Conservation (phyloP, 2,113 vertebrate genomes). For the Cygnus buccinator region DNA sequence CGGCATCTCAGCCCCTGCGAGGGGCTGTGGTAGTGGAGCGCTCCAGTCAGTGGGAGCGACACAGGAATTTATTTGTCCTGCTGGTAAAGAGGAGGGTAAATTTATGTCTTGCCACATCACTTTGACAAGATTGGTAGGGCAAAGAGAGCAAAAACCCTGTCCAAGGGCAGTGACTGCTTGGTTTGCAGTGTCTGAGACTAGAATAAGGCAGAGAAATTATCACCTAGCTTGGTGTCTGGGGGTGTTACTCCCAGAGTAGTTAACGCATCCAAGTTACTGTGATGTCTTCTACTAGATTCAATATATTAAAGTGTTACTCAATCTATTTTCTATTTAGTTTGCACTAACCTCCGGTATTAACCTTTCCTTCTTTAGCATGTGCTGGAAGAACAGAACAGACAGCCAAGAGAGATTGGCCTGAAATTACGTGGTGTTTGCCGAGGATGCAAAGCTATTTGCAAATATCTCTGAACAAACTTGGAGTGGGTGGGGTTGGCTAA, state of each 20-base stretch:
- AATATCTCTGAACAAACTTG: background rate
- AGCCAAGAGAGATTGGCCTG: background rate
- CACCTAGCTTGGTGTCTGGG: background rate
- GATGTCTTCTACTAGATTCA: background rate
- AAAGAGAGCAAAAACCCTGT: background rate
- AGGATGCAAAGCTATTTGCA: background rate
- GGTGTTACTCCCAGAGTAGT: background rate
- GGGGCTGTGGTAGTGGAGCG: background rate
- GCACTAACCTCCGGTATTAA: background rate
- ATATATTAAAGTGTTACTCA: background rate
- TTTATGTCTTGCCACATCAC: background rate
- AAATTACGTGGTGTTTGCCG: background rate
- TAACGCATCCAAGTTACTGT: background rate
- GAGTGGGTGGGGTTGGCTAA: background rate
- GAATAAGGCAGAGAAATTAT: background rate
- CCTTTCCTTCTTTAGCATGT: background rate
- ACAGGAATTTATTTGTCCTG: background rate
- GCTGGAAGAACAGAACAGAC: background rate
- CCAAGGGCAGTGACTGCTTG: background rate
- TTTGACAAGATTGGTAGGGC: background rate
- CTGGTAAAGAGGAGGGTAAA: background rate
- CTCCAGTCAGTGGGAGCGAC: background rate
- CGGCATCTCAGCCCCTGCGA: background rate
- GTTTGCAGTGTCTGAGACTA: background rate
- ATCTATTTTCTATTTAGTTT: slow-evolving; percentile 22